These are phyloP conservation scores for Blera fallax DNA, from an alignment of 2,888 invertebrate genomes.

Conservation along the genomic window DNA sequence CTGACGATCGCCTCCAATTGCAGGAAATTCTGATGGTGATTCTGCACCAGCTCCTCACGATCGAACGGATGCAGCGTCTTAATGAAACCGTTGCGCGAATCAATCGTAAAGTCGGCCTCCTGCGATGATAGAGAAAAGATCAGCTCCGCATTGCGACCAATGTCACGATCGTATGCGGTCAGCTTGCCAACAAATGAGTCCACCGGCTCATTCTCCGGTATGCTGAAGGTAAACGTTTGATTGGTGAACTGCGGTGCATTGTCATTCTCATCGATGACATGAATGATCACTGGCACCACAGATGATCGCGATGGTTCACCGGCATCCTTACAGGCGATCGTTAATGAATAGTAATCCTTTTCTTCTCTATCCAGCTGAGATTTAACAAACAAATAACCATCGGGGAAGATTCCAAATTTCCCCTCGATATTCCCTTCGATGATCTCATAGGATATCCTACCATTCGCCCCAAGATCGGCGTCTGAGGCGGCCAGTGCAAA, in stretches of 20 bases:
- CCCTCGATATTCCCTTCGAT: constrained; percentile 92
- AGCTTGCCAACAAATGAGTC: constrained; percentile 96
- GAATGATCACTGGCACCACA: constrained; percentile 94
- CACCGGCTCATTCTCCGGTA: constrained; percentile 93
- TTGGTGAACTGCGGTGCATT: constrained; percentile 96
- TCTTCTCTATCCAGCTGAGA: constrained; percentile 94
- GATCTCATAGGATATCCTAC: constrained; percentile 90
- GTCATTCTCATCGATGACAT: constrained; percentile 98
- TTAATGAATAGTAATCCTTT: constrained; percentile 94
- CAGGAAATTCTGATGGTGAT: constrained; percentile 86
- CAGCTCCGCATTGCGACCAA: constrained; percentile 94
- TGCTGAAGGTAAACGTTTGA: constrained; percentile 93
- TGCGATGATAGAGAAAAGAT: constrained; percentile 89
- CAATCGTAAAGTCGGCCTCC: constrained; percentile 92
- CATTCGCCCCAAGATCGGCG: constrained; percentile 91
- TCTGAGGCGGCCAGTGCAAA: constrained; percentile 95
- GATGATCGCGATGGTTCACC: constrained; percentile 91
- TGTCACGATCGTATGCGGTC: constrained; percentile 93
- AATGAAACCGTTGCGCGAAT: constrained; percentile 94
- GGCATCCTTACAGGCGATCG: constrained; percentile 91
- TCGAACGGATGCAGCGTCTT: constrained; percentile 93
- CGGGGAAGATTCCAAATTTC: constrained; percentile 97
- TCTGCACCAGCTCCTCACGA: constrained; percentile 91
- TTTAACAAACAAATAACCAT: constrained; percentile 94
- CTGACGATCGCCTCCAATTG: constrained; percentile 93